Conservation (phyloP, 2,888 invertebrate species). For the Idaea biselata region DNA sequence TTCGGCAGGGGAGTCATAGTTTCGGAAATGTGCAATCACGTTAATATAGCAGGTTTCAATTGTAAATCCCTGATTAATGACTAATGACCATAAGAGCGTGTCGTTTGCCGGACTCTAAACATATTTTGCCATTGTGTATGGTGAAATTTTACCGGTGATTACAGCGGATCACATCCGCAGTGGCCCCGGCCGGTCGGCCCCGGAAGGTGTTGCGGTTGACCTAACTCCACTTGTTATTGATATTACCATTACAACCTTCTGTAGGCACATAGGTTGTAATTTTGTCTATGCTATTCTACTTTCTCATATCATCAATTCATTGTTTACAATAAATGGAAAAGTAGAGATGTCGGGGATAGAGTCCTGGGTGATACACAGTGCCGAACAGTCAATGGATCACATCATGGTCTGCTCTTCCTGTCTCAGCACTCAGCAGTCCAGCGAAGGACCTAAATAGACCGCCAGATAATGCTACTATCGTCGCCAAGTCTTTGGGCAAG, state of each 20-base stretch:
- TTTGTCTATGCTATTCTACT: background rate
- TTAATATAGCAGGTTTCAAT: conserved; percentile 39
- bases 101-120: conserved; percentile 52
- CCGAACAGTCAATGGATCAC: no score
- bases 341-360: no score
- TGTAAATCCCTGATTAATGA: conserved; percentile 63
- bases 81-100: conserved; percentile 67
- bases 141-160: conserved; percentile 77
- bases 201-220: conserved; percentile 74
- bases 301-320: background rate
- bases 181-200: conserved; percentile 62
- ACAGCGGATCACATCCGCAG: conserved; percentile 72
- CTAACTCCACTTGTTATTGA: conserved; percentile 49
- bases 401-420: no score
- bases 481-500: no score
- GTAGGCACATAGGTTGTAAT: background rate
- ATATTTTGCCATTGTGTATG: conserved; percentile 59
- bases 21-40: conserved; percentile 60
- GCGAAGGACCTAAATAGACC: no score
- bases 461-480: no score
- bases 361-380: no score
- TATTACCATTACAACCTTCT: background rate
- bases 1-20: conserved; percentile 36
- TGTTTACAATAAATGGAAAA: background rate
- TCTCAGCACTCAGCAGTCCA: no score